Evolutionary conservation across 2,888 invertebrate species (phyloP), one percentile per base, ranked within the genome.

Genomic region (Caenorhabditis sp.): DNA sequence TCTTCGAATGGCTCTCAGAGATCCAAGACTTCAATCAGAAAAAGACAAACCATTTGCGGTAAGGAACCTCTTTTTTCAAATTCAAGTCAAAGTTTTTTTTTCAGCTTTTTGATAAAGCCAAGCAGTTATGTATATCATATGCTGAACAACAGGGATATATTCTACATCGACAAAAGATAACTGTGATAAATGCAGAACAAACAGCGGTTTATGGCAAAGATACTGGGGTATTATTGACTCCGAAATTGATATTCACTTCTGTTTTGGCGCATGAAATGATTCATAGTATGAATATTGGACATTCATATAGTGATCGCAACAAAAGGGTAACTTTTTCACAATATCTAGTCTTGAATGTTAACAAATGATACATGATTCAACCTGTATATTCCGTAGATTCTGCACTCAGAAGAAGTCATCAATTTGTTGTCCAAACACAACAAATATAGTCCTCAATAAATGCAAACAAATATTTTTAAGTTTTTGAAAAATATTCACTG

Each of bases 231-330:
- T 77, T 86, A 26, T 60, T 87, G n/a, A 84, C 86, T 21, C 86
- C 87, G 17, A 76, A 77, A 38, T 71, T 83, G 23, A 78, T 85
- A 53, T 80, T 85, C 60, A 70, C 73, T 43, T 79, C 84, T 1
- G 87, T 87, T 10, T 68, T 87, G 17, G 83, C 87, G 0, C 87
- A 87, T 63, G 87, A 87, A 62, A 87, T 87, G 86, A 82, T 84
- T 1, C 87, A 87, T 73, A 74, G 76, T 23, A 85, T 87, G 73
- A 81, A 80, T 70, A 85, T 87, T 59, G 87, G 87, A 12, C 87
- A 87, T 70, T 86, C 85, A 20, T 87, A 87, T 66, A 84, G 84
- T 64, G 87, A 87, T 67, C 66, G 82, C 8, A 69, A 76, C 43
- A 77, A 81, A 38, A 72, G 71, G 70, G 84, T 83, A 1, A 21